phyloP scores from a whole-genome alignment of 2,888 invertebrate species.

The Scaptomyza flava region DNA sequence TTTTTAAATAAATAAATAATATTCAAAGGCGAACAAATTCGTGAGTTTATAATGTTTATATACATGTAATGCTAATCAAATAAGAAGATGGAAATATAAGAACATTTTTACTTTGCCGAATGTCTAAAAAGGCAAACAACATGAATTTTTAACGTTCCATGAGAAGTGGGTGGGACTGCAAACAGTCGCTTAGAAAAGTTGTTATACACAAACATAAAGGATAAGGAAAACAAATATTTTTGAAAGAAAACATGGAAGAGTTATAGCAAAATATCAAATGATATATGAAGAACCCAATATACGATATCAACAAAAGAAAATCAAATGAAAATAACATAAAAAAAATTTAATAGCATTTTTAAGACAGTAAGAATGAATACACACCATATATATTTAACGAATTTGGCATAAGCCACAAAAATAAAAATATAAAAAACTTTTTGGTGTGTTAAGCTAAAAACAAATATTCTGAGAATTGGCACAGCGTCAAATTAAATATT shows the following conservation, averaged over 20 bases:
- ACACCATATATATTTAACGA: constrained; percentile 24
- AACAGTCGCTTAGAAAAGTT: constrained; percentile 24
- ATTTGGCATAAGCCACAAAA: constrained; percentile 25
- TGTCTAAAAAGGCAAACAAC: constrained; percentile 21
- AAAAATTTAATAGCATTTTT: constrained; percentile 2
- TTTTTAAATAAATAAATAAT: constrained; percentile 1
- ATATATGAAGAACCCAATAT: constrained; percentile 1
- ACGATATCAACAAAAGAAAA: constrained; percentile 19
- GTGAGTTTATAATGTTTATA: constrained; percentile 12
- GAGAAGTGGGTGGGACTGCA: not conserved
- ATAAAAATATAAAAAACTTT: constrained; percentile 6
- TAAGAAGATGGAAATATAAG: not conserved
- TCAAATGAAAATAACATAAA: constrained; percentile 13
- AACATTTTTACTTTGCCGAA: constrained; percentile 9
- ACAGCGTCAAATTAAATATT: constrained; percentile 2
- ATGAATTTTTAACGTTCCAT: constrained; percentile 32
- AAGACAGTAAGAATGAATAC: constrained; percentile 12
- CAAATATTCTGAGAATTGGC: constrained; percentile 5
- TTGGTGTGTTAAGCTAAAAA: constrained; percentile 24
- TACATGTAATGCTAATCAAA: constrained; percentile 22
- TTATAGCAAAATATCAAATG: constrained; percentile 24
- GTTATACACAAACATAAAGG: constrained; percentile 8
- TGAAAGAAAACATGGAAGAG: constrained; percentile 9
- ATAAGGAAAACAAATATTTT: constrained; percentile 19
- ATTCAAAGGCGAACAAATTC: constrained; percentile 9